Conservation (phyloP, 2,888 invertebrate genomes). For the Eucera pruinosa region DNA sequence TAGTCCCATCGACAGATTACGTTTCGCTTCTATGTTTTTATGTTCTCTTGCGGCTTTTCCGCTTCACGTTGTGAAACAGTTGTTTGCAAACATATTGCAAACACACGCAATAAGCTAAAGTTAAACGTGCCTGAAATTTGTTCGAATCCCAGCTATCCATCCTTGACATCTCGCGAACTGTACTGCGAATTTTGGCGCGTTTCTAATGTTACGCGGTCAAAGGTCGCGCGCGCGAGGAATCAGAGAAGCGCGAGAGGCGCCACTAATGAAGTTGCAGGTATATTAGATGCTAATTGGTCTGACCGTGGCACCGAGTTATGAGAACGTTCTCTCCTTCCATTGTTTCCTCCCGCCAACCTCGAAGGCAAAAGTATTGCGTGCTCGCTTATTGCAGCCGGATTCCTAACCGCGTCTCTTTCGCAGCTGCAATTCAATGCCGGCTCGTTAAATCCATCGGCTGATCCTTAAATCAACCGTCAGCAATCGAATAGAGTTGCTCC, state of each 20-base stretch:
- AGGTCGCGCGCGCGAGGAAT: conserved; percentile 19
- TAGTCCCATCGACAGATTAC: too few relatives aligned
- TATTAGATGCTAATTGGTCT: conserved; percentile 70
- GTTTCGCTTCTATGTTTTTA: too few relatives aligned
- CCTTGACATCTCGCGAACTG: too few relatives aligned
- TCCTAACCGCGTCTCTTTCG: background rate
- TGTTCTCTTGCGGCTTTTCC: too few relatives aligned
- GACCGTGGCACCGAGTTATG: conserved; percentile 46
- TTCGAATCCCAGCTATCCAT: too few relatives aligned
- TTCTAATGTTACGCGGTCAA: background rate
- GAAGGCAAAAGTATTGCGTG: conserved; percentile 36
- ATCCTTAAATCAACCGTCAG: background rate
- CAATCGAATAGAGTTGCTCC: background rate
- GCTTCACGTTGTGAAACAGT: too few relatives aligned
- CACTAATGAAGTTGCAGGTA: conserved; percentile 60
- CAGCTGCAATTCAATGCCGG: background rate
- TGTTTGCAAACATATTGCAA: too few relatives aligned
- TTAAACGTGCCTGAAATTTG: too few relatives aligned
- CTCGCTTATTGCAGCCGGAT: background rate
- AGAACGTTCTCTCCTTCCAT: conserved; percentile 61
- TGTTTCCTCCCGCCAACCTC: conserved; percentile 24
- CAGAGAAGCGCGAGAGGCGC: conserved; percentile 24
- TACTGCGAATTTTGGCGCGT: too few relatives aligned
- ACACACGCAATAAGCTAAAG: too few relatives aligned
- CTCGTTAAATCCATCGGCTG: background rate